Base-by-base conservation (phyloP, 2,888 invertebrate species). In the Metellina segmentata region DNA sequence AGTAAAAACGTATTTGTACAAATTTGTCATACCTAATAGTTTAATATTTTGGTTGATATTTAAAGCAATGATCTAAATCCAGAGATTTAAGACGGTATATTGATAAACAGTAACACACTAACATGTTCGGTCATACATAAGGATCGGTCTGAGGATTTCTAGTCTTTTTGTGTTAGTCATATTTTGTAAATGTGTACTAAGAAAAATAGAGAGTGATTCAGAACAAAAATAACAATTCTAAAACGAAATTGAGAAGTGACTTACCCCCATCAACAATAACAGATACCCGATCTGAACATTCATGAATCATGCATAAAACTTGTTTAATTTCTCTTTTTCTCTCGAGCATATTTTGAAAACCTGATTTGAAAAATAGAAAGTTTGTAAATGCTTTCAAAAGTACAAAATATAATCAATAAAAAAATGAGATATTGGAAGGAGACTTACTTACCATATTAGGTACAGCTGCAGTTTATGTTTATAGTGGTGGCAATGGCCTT, bases 221-320 rank as follows among this genome's bases (percentile, higher is more conserved):
- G 69, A 69, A 69, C 83, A 78, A 83, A 83, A 13, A 78, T 53
- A 19, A 78, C 61, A 81, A 81, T 72, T 74, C 88, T 88, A 53
- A 11, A 72, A 71, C 7, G 53, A 85, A 75, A 69, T 61, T 16
- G 69, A 69, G 5, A 77, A 69, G 0, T n/a, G 49, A 75, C 74
- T 61, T 77, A 89, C 89, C 74, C 13, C 71, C 51, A 81, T 90
- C 71, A 9, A 79, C 48, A 61, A 90, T 90, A 13, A 61, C 85
- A 81, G 74, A 7, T 53, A 90, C 70, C 20, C 90, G 70, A 51
- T 90, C 90, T 19, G 90, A 85, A 49, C 90, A 90, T 69, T 90
- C 90, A 74, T 85, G 90, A 69, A 90, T 72, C 90, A 90, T 85
- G 34, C 49, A 61, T 7, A 85, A 34, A 13, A 90, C 90, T 48